Conservation (phyloP, 35 echinoderm and acorn worm species). For the Holothuria glaberrima region DNA sequence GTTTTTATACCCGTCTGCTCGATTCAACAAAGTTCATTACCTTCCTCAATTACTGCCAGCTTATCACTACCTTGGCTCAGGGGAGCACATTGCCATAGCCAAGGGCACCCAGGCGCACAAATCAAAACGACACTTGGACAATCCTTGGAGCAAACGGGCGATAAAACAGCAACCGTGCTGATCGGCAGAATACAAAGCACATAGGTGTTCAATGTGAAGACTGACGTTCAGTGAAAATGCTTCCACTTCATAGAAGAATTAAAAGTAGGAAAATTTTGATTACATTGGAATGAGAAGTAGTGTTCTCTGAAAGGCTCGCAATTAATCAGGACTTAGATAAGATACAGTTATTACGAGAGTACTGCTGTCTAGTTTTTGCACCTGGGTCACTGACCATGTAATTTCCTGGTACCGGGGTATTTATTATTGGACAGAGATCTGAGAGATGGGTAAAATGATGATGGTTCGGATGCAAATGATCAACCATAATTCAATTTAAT, state of each 20-base stretch:
- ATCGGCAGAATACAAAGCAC: conserved; percentile 47
- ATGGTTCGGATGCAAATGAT: conserved; percentile 36
- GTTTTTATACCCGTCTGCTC: conserved; percentile 26
- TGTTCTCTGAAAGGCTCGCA: conserved; percentile 23
- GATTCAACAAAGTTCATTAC: conserved; percentile 48
- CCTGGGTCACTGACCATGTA: conserved; percentile 39
- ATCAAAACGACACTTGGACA: conserved; percentile 52
- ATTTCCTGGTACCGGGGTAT: neutral
- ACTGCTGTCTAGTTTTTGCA: neutral
- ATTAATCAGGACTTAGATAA: conserved; percentile 36
- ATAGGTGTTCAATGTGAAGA: conserved; percentile 24
- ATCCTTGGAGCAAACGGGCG: conserved; percentile 46
- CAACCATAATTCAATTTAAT: conserved; percentile 46
- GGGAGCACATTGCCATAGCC: conserved; percentile 49
- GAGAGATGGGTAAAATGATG: neutral
- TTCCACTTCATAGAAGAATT: conserved; percentile 25
- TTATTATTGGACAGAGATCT: conserved; percentile 17
- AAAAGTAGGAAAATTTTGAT: conserved; percentile 45
- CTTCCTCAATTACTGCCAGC: conserved; percentile 46
- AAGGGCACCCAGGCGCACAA: conserved; percentile 44
- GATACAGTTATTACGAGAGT: conserved; percentile 33
- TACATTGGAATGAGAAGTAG: conserved; percentile 42
- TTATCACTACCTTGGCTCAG: conserved; percentile 39
- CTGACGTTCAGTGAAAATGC: neutral
- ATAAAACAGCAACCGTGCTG: conserved; percentile 50